Percentiles rank a stretch among this genome's conserved stretches.
Conservation (phyloP, 2,888 invertebrate species). For the Drosophila eohydei region DNA sequence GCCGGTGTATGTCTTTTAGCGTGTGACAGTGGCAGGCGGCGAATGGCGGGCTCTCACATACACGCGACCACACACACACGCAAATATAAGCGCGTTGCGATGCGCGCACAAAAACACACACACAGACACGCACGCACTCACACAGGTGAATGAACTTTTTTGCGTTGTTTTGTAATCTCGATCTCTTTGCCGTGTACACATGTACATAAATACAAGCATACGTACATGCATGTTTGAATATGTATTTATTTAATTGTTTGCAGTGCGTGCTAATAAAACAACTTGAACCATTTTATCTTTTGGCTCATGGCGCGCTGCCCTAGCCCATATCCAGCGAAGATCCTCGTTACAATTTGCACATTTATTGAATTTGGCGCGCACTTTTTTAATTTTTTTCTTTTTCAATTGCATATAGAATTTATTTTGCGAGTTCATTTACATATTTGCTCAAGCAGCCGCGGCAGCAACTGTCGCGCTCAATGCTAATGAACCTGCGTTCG, state of each 20-base stretch:
- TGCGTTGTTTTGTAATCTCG: conserved; percentile 79
- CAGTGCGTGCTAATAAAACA: conserved; percentile 42
- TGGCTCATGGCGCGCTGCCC: neutral
- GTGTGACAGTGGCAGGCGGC: conserved; percentile 36
- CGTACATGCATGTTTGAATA: conserved; percentile 18
- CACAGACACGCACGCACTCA: conserved; percentile 62
- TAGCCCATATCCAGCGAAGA: conserved; percentile 3
- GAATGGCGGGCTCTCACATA: conserved; percentile 67
- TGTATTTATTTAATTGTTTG: conserved; percentile 54
- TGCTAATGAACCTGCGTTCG: conserved; percentile 71
- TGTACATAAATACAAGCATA: conserved; percentile 2
- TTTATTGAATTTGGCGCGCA: conserved; percentile 35
- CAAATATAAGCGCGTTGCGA: conserved; percentile 14
- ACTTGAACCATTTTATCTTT: conserved; percentile 28
- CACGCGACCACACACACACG: conserved; percentile 16
- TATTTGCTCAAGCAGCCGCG: conserved; percentile 68
- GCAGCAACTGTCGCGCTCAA: conserved; percentile 41
- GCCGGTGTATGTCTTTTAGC: conserved; percentile 53
- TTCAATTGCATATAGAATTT: conserved; percentile 12
- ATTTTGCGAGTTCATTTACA: conserved; percentile 60
- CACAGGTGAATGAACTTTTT: conserved; percentile 80
- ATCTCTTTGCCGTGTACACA: conserved; percentile 34
- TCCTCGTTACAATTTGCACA: conserved; percentile 41
- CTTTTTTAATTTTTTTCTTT: conserved; percentile 8
- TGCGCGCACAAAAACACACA: conserved; percentile 59